Percentiles rank a stretch among this genome's conserved stretches.
These are phyloP conservation scores for Stegodyphus mimosarum DNA, from an alignment of 1,140 invertebrate genomes.

Conservation along the genomic window DNA sequence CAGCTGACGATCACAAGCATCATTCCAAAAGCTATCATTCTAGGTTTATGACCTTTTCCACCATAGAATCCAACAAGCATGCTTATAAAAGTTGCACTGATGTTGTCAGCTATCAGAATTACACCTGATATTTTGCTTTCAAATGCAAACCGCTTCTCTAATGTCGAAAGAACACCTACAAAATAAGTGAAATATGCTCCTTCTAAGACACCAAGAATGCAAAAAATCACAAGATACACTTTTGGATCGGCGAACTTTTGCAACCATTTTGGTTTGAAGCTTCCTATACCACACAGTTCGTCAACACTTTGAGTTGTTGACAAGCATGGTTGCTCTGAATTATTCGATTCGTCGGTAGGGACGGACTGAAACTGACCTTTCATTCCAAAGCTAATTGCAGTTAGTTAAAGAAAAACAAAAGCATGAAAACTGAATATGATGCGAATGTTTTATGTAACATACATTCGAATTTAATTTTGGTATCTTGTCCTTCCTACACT, in stretches of 20 bases:
- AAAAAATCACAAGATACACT: slow-evolving; percentile 78
- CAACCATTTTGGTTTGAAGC: slow-evolving; percentile 75
- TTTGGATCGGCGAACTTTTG: slow-evolving; percentile 80
- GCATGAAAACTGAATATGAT: too few relatives aligned
- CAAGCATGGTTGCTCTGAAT: too few relatives aligned
- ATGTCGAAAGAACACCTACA: slow-evolving; percentile 81
- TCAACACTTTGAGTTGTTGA: not conserved
- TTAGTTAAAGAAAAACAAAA: not conserved
- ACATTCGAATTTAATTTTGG: too few relatives aligned
- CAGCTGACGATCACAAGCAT: slow-evolving; percentile 77
- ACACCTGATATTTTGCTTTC: slow-evolving; percentile 79
- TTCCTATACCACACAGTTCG: slow-evolving; percentile 72
- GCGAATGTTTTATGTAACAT: too few relatives aligned
- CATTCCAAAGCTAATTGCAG: not conserved
- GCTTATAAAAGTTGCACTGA: slow-evolving; percentile 72
- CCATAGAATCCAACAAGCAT: slow-evolving; percentile 76
- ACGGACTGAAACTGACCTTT: not conserved
- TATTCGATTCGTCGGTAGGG: not conserved
- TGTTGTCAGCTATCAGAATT: slow-evolving; percentile 65
- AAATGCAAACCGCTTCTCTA: slow-evolving; percentile 85
- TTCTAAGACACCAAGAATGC: slow-evolving; percentile 78
- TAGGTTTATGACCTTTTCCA: slow-evolving; percentile 75
- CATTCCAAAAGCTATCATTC: slow-evolving; percentile 79
- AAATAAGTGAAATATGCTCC: slow-evolving; percentile 82
- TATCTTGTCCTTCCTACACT: too few relatives aligned